These are phyloP conservation scores for Nebria salina DNA, from an alignment of 2,888 invertebrate genomes.

Conservation along the genomic window DNA sequence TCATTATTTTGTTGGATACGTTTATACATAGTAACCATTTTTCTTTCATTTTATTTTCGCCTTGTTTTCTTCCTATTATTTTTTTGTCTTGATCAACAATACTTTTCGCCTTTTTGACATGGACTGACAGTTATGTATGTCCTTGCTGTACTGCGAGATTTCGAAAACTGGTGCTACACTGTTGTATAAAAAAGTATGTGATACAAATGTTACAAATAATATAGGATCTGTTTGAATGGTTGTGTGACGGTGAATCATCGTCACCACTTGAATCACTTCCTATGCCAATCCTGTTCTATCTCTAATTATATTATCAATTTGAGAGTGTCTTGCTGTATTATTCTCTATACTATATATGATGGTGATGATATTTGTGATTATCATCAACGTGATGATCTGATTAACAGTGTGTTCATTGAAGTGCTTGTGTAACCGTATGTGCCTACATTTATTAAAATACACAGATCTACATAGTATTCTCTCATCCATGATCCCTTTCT, in stretches of 20 bases:
- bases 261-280: background rate
- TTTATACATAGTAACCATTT: constrained; percentile 28
- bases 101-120: background rate
- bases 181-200: constrained; percentile 49
- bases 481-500: background rate
- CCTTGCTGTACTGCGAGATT: constrained; percentile 46
- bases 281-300: background rate
- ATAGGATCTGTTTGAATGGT: background rate
- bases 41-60: background rate
- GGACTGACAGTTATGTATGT: background rate
- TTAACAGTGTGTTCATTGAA: constrained; percentile 29
- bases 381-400: constrained; percentile 29
- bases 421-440: constrained; percentile 31
- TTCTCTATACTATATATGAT: background rate
- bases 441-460: constrained; percentile 6
- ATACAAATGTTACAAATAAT: constrained; percentile 43
- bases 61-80: background rate
- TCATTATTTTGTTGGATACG: constrained; percentile 41
- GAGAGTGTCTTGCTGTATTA: constrained; percentile 13
- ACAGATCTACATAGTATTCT: constrained; percentile 8
- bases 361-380: constrained; percentile 23
- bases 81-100: constrained; percentile 20
- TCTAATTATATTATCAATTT: background rate
- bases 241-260: constrained; percentile 1
- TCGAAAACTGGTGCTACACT: constrained; percentile 53